Percentiles rank a stretch among this genome's conserved stretches.
Evolutionary conservation across 2,888 invertebrate genomes (phyloP).

Genomic region (Idaea dimidiata): DNA sequence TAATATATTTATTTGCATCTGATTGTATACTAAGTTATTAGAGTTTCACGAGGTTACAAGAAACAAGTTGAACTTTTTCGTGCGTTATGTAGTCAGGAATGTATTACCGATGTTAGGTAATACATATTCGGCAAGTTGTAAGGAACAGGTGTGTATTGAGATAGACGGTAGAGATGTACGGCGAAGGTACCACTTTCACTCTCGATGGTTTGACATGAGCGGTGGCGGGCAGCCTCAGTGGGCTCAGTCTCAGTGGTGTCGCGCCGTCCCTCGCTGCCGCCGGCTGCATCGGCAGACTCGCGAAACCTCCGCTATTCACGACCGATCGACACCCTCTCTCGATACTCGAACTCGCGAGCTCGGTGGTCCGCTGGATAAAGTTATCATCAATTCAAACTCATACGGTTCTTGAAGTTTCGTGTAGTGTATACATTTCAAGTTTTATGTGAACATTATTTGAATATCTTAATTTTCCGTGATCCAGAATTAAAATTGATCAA

Average conservation of each 20-base stretch:
- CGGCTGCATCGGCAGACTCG: slow-evolving; percentile 36
- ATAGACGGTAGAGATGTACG: slow-evolving; percentile 52
- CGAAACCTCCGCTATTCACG: slow-evolving; percentile 37
- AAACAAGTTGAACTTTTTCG: neutral
- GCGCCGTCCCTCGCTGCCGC: slow-evolving; percentile 66
- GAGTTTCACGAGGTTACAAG: neutral
- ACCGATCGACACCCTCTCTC: slow-evolving; percentile 55
- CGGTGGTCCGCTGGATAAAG: slow-evolving; percentile 58
- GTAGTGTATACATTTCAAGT: slow-evolving; percentile 9
- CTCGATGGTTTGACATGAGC: slow-evolving; percentile 55
- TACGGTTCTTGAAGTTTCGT: slow-evolving; percentile 17
- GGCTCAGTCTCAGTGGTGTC: slow-evolving; percentile 54
- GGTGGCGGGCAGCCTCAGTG: slow-evolving; percentile 37
- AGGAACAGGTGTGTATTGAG: slow-evolving; percentile 59
- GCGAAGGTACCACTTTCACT: slow-evolving; percentile 75
- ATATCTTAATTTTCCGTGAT: neutral
- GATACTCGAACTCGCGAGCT: slow-evolving; percentile 53
- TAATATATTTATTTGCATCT: too few relatives aligned
- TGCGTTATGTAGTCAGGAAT: slow-evolving; percentile 35
- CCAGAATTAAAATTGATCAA: slow-evolving; percentile 23
- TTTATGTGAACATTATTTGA: neutral
- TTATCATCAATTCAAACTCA: slow-evolving; percentile 32
- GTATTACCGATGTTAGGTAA: slow-evolving; percentile 46
- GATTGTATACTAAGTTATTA: neutral
- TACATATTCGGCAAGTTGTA: slow-evolving; percentile 44